Evolutionary conservation across 35 echinoderm and acorn worm species (phyloP), one percentile per base, ranked within the genome.

Genomic region (Ophioderma brevispina): DNA sequence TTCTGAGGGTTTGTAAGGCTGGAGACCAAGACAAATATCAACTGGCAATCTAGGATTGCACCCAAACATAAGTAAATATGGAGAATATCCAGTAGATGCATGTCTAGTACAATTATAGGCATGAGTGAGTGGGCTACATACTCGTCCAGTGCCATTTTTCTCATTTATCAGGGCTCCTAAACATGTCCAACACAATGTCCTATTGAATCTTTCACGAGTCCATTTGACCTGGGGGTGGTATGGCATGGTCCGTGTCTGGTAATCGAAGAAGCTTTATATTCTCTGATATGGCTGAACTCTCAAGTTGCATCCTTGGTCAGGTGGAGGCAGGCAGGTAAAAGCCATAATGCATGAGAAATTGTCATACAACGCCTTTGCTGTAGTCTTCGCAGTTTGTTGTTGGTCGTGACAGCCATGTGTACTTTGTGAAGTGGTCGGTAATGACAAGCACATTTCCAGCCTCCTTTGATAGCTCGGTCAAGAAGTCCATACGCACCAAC

Each of bases 121-220:
- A 63, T 87, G 90, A 21, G 38, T 37, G n/a, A 87, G 30, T n/a
- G 70, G 2, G 39, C 75, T 37, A 21, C 79, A 0, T 28, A 33
- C 40, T 30, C 84, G 55, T 13, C 87, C 85, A 35, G 82, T 85
- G 0, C 38, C 76, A n/a, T 94, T 94, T 76, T 89, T 40, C 25
- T 94, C 86, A 3, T 84, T 38, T 31, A 64, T 55, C 23, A 94
- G 39, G 15, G 87, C 90, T 32, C 81, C 81, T 6, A 94, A 40
- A n/a, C n/a, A n/a, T 87, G 90, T 94, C 13, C 90, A 76, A n/a
- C 89, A 37, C 0, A 94, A 75, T 25, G 92, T 94, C 23, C 92
- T 21, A 30, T 93, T 93, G 78, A 93, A 93, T 31, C 91, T 79
- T 38, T 92, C 91, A 3, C 75, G 85, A 10, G 50, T 41, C 2